Percentiles rank a stretch among this genome's conserved stretches.
Conservation (phyloP, 1,140 invertebrate species). For the Eupristina koningsbergeri region DNA sequence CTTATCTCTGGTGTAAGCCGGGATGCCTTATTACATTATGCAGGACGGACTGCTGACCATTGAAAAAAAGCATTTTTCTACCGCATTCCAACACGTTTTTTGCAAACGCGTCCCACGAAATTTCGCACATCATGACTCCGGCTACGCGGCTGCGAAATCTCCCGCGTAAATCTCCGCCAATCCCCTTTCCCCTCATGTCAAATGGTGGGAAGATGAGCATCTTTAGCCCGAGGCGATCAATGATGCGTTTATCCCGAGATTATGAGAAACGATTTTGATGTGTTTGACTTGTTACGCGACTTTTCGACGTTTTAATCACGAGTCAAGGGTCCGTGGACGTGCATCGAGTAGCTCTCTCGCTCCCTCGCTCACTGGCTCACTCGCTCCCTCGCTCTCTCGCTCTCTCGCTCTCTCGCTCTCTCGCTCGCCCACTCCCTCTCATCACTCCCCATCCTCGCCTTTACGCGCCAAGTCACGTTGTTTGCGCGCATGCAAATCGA, state of each 20-base stretch:
- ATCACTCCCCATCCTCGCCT: neutral
- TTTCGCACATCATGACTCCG: neutral
- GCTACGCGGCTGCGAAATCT: neutral
- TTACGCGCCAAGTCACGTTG: neutral
- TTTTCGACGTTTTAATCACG: neutral
- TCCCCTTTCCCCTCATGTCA: neutral
- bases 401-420: neutral
- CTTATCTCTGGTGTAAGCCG: neutral
- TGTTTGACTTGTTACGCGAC: neutral
- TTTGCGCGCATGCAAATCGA: constrained; percentile 1
- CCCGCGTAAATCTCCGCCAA: neutral
- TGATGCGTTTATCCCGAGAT: neutral
- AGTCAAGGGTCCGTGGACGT: too few relatives aligned
- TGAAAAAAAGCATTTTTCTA: neutral
- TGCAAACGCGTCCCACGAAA: neutral
- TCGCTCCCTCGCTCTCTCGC: too few relatives aligned
- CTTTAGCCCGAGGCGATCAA: neutral
- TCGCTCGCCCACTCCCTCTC: neutral
- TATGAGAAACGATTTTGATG: neutral
- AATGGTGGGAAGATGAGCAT: neutral
- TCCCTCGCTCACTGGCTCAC: neutral
- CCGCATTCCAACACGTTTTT: neutral
- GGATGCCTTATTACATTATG: neutral
- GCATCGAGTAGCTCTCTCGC: too few relatives aligned
- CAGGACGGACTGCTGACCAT: neutral